Percentiles rank a stretch among this genome's conserved stretches.
Conservation (phyloP, 2,113 vertebrate species). For the Tonatia bakeri region DNA sequence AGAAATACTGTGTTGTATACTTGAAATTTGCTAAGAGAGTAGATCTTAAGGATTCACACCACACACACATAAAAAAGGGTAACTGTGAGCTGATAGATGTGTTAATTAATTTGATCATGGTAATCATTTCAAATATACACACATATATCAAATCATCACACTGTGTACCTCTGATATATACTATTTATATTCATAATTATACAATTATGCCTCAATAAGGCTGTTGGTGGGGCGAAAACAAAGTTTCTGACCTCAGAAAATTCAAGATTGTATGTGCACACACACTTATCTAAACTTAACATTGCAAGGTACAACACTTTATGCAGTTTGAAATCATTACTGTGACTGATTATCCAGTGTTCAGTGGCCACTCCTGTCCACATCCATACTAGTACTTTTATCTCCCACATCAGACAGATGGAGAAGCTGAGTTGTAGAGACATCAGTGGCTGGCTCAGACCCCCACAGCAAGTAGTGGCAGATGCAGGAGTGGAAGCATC, state of each 20-base stretch:
- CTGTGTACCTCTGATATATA: background rate
- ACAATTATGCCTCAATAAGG: background rate
- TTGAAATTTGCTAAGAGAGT: background rate
- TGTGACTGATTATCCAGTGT: background rate
- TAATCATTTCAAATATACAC: background rate
- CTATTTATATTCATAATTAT: background rate
- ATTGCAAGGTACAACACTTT: background rate
- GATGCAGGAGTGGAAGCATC: background rate
- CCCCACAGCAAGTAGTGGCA: background rate
- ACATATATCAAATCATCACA: background rate
- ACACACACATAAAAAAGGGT: background rate
- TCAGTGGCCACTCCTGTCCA: background rate
- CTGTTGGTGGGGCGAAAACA: background rate
- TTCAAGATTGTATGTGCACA: background rate
- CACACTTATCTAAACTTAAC: background rate
- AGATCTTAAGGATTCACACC: background rate
- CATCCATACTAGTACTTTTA: background rate
- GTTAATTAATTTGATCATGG: background rate
- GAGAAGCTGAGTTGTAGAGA: background rate
- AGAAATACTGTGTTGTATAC: background rate
- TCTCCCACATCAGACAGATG: background rate
- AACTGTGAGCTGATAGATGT: background rate
- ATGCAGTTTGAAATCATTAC: background rate
- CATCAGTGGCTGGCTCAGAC: background rate
- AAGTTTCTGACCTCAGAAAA: background rate